Evolutionary conservation across 1,140 invertebrate species (phyloP).

Genomic region (Chelonus insularis): DNA sequence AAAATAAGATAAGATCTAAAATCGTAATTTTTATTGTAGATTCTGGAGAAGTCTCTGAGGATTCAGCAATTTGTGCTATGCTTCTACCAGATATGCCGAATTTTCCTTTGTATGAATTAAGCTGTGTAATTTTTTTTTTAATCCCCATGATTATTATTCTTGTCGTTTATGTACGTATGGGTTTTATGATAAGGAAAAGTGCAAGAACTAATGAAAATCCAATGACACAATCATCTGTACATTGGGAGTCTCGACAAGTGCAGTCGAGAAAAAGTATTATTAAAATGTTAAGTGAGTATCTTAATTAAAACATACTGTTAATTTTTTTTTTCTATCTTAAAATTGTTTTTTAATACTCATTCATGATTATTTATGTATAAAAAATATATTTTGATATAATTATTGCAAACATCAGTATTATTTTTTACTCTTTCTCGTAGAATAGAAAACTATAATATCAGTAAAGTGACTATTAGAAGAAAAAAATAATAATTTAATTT

Average conservation of each 20-base stretch:
- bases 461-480: no score
- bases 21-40: constrained; percentile 34
- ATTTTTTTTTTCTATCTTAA: no score
- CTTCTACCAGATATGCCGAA: constrained; percentile 53
- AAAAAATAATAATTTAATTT: not conserved
- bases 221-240: constrained; percentile 62
- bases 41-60: constrained; percentile 56
- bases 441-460: no score
- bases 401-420: no score
- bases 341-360: no score
- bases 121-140: constrained; percentile 80
- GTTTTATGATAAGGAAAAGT: constrained; percentile 67
- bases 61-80: constrained; percentile 80
- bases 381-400: no score
- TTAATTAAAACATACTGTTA: no score
- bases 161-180: constrained; percentile 78
- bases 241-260: constrained; percentile 66
- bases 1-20: not conserved
- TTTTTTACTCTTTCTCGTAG: no score
- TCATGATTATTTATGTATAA: no score
- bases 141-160: constrained; percentile 80
- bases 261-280: constrained; percentile 76
- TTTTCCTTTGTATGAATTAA: constrained; percentile 76
- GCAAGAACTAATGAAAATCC: constrained; percentile 52
- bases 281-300: constrained; percentile 76